A percentile compares a stretch with the other conserved stretches of the same genome.
phyloP scores from a whole-genome alignment of 2,888 invertebrate genomes.

The Acanthacorydalis orientalis region DNA sequence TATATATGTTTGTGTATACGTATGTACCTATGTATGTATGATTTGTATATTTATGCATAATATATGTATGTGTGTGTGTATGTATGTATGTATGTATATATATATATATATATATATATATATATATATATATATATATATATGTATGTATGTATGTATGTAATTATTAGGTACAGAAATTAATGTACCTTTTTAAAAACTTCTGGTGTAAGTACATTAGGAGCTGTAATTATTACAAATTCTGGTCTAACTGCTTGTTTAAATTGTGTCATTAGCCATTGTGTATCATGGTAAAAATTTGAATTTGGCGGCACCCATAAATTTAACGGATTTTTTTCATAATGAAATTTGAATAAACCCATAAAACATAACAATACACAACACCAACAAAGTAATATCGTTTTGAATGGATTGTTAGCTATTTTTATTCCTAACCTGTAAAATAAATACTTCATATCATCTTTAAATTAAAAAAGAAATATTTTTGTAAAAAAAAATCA shows the following conservation, averaged over 20 bases:
- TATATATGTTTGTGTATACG: no score
- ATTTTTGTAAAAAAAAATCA: background rate
- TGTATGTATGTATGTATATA: no score
- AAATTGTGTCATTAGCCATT: slow-evolving; percentile 53
- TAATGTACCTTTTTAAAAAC: slow-evolving; percentile 30
- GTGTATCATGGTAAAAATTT: slow-evolving; percentile 47
- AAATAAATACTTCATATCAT: slow-evolving; percentile 12
- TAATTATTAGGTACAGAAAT: no score
- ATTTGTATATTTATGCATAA: no score
- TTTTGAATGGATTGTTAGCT: slow-evolving; percentile 40
- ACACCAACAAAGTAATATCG: slow-evolving; percentile 35
- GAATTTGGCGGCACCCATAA: slow-evolving; percentile 62
- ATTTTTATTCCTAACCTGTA: slow-evolving; percentile 43
- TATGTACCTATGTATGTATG: no score
- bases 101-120: no score
- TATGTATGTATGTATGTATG: no score
- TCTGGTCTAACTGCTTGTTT: slow-evolving; percentile 45
- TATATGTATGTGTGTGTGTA: no score
- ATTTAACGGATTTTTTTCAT: slow-evolving; percentile 58
- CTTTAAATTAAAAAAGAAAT: no score
- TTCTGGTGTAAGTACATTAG: slow-evolving; percentile 46
- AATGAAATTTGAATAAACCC: slow-evolving; percentile 46
- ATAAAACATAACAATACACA: slow-evolving; percentile 38
- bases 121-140: slow-evolving; percentile 1
- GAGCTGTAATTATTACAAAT: slow-evolving; percentile 41